Evolutionary conservation across 2,113 vertebrate genomes (phyloP).

Genomic region (Leptosomus discolor): DNA sequence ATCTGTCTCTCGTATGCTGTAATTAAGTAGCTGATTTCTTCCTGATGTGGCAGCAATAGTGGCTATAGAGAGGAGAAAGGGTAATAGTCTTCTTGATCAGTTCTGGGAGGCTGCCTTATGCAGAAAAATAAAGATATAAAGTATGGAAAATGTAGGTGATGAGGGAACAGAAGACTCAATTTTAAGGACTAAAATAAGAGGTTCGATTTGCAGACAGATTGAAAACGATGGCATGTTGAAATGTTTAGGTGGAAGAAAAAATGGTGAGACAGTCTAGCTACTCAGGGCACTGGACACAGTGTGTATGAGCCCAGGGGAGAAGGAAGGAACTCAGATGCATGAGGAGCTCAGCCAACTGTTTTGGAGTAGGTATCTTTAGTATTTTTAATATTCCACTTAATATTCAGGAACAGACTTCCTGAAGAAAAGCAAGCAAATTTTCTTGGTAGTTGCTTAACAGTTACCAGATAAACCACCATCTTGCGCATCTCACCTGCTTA

Average conservation of each 20-base stretch:
- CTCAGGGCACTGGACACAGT: background rate
- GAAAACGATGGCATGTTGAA: background rate
- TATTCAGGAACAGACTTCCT: background rate
- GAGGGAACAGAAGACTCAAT: background rate
- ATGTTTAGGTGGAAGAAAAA: background rate
- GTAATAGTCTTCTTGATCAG: background rate
- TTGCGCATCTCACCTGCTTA: background rate
- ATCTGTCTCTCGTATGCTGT: conserved; percentile 40
- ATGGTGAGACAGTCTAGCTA: background rate
- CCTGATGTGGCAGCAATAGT: conserved; percentile 25
- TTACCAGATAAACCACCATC: background rate
- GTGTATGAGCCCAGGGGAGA: background rate
- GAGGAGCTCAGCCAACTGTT: background rate
- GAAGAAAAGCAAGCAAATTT: background rate
- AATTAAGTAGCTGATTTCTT: conserved; percentile 66
- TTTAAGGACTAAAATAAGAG: background rate
- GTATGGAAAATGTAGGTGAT: background rate
- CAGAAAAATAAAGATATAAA: background rate
- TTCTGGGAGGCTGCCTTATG: background rate
- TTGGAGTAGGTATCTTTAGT: background rate
- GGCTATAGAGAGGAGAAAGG: conserved; percentile 20
- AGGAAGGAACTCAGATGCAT: background rate
- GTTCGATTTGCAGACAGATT: background rate
- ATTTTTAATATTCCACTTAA: background rate
- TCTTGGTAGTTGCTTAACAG: background rate